A percentile compares a stretch with the other conserved stretches of the same genome.
phyloP scores from a whole-genome alignment of 2,888 invertebrate species.

The Horisme vitalbata region DNA sequence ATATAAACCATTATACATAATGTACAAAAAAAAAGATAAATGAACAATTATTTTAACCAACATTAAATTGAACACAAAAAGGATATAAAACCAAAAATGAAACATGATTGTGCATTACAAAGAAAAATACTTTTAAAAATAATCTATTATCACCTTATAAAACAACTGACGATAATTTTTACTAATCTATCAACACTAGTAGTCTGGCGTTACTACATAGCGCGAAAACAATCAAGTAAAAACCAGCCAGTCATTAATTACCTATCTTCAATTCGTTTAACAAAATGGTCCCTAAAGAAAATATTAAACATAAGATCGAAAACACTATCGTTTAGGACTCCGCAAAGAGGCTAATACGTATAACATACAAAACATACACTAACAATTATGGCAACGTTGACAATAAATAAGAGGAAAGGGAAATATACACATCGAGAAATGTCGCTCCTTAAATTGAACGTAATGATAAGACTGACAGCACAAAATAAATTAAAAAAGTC shows the following conservation, averaged over 20 bases:
- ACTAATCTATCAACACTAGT: slow-evolving; percentile 40
- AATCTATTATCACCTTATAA: slow-evolving; percentile 75
- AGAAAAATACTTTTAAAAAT: slow-evolving; percentile 61
- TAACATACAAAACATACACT: slow-evolving; percentile 76
- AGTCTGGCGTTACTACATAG: slow-evolving; percentile 69
- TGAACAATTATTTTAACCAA: slow-evolving; percentile 54
- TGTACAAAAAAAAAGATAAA: slow-evolving; percentile 56
- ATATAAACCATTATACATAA: slow-evolving; percentile 68
- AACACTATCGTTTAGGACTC: slow-evolving; percentile 66
- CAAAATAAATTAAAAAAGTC: slow-evolving; percentile 65
- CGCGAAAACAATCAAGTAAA: slow-evolving; percentile 39
- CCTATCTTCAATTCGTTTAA: slow-evolving; percentile 61
- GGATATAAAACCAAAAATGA: slow-evolving; percentile 49
- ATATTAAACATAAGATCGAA: slow-evolving; percentile 68
- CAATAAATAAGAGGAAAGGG: slow-evolving; percentile 75
- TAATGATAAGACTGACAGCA: slow-evolving; percentile 65
- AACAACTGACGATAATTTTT: slow-evolving; percentile 47
- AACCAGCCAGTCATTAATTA: slow-evolving; percentile 46
- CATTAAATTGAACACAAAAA: slow-evolving; percentile 59
- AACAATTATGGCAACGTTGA: slow-evolving; percentile 83
- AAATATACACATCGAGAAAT: slow-evolving; percentile 71
- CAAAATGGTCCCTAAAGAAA: slow-evolving; percentile 80
- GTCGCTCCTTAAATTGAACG: slow-evolving; percentile 40
- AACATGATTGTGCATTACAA: slow-evolving; percentile 76
- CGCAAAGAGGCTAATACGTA: slow-evolving; percentile 73